A percentile compares a stretch with the other conserved stretches of the same genome.
These are phyloP conservation scores for Patiria pectinifera DNA, from an alignment of 53 echinoderm and acorn worm species.

Conservation along the genomic window DNA sequence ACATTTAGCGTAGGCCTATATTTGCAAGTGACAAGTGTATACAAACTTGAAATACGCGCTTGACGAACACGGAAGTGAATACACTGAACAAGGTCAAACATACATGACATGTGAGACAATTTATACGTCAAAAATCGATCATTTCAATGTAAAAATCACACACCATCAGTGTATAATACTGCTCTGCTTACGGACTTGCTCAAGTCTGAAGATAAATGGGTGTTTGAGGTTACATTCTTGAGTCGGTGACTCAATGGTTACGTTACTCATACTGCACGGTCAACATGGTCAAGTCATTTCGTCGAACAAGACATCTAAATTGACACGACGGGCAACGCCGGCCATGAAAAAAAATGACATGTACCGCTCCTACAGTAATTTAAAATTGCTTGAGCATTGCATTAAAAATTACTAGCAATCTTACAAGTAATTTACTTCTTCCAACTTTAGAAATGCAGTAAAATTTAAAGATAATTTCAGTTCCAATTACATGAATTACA, in stretches of 20 bases:
- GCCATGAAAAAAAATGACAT: neutral
- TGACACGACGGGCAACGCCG: no score
- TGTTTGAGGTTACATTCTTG: neutral
- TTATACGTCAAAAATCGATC: neutral
- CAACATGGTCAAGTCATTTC: neutral
- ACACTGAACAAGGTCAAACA: conserved; percentile 10
- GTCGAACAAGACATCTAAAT: neutral
- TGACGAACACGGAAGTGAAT: conserved; percentile 35
- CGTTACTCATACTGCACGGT: neutral
- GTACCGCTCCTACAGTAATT: neutral
- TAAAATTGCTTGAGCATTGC: neutral
- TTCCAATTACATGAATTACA: neutral
- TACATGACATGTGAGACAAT: neutral
- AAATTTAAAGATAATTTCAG: neutral
- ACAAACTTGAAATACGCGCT: conserved; percentile 46
- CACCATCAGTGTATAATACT: neutral
- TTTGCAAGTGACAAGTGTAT: neutral
- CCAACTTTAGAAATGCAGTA: neutral
- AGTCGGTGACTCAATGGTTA: neutral
- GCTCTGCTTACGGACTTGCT: no score
- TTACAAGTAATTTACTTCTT: neutral
- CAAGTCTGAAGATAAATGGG: no score
- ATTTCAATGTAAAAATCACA: neutral
- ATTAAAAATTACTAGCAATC: neutral
- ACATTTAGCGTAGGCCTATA: neutral